phyloP scores from a whole-genome alignment of 2,888 invertebrate genomes.

The Callyntrura sp. region DNA sequence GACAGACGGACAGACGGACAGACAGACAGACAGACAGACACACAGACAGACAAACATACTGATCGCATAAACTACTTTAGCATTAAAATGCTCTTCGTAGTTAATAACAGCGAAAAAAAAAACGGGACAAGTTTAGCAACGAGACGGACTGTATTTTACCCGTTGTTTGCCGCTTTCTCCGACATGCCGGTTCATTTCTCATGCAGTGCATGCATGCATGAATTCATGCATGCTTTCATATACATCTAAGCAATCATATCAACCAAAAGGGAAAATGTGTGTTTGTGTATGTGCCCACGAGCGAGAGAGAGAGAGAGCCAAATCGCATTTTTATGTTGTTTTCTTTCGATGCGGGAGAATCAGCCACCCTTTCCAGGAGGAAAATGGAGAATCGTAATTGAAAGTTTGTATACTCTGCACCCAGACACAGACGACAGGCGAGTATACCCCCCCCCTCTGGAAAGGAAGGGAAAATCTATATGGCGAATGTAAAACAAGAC shows the following conservation, averaged over 20 bases:
- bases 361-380: background rate
- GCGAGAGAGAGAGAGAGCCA: background rate
- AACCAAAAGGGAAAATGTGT: background rate
- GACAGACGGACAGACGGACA: too few relatives aligned
- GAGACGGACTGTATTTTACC: too few relatives aligned
- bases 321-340: slow-evolving; percentile 37
- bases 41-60: too few relatives aligned
- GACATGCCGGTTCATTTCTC: slow-evolving; percentile 59
- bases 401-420: slow-evolving; percentile 27
- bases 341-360: slow-evolving; percentile 3
- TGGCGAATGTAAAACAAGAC: slow-evolving; percentile 45
- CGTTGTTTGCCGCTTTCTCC: slow-evolving; percentile 1
- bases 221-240: slow-evolving; percentile 67
- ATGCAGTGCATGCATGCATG: slow-evolving; percentile 70
- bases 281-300: background rate
- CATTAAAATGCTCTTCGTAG: too few relatives aligned
- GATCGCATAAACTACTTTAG: too few relatives aligned
- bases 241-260: slow-evolving; percentile 33
- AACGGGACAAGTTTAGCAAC: background rate
- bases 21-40: too few relatives aligned
- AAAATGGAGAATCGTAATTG: slow-evolving; percentile 50
- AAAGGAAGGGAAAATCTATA: slow-evolving; percentile 39
- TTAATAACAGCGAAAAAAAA: background rate
- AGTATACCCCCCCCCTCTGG: too few relatives aligned
- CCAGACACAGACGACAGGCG: too few relatives aligned